Evolutionary conservation across 2,797 vertebrate species (phyloP).

Genomic region (Coendou prehensilis): DNA sequence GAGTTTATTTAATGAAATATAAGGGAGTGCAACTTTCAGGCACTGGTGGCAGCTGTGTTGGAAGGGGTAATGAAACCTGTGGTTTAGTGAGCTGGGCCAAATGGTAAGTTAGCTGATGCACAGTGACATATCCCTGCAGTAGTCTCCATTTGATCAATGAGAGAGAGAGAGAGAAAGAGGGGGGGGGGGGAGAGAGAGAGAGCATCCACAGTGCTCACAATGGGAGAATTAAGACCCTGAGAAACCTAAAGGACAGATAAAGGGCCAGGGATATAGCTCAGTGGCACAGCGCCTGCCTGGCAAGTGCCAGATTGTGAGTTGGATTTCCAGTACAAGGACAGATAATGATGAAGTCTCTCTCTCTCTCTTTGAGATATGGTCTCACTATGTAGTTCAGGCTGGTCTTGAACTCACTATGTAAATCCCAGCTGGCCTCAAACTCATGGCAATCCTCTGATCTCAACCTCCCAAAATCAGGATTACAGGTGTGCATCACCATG

Average conservation of each 20-base stretch:
- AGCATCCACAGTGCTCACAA: background rate
- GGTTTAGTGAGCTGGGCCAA: background rate
- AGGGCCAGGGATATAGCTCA: too few species aligned
- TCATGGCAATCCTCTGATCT: background rate
- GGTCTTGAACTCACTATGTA: background rate
- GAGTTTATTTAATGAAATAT: slow-evolving; percentile 23
- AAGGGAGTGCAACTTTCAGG: background rate
- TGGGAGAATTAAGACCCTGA: background rate
- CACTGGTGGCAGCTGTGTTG: background rate
- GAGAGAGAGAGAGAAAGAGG: background rate
- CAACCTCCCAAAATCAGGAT: background rate
- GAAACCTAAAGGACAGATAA: background rate
- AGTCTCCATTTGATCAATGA: background rate
- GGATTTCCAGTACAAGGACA: too few species aligned
- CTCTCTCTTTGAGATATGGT: background rate
- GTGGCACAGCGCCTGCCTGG: too few species aligned
- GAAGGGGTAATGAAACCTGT: background rate
- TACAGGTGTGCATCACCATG: background rate
- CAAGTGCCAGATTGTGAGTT: too few species aligned
- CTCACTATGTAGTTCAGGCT: background rate
- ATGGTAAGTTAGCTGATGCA: background rate
- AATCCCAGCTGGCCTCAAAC: background rate
- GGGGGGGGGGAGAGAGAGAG: background rate
- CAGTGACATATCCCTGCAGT: background rate
- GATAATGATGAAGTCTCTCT: background rate